phyloP scores from a whole-genome alignment of 2,888 invertebrate species.

The Dorcus hopei region DNA sequence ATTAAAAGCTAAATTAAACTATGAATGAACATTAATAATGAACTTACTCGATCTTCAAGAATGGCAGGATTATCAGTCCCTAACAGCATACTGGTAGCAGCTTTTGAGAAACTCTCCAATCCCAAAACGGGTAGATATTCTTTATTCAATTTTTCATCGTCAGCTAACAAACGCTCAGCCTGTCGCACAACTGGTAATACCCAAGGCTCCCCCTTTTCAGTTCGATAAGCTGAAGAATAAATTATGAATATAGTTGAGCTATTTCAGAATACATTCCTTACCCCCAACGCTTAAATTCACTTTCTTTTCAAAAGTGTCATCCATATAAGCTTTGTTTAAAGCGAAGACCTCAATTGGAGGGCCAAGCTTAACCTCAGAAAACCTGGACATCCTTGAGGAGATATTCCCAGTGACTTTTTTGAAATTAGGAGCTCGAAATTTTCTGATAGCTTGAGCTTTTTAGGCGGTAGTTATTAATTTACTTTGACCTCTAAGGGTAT shows the following conservation, averaged over 20 bases:
- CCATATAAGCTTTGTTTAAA: conserved; percentile 69
- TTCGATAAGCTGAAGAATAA: conserved; percentile 77
- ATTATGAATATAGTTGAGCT: neutral
- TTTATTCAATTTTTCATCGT: conserved; percentile 81
- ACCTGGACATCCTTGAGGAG: conserved; percentile 39
- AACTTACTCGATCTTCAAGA: conserved; percentile 62
- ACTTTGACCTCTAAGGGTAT: too few relatives aligned
- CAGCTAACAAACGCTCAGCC: conserved; percentile 80
- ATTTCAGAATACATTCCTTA: conserved; percentile 46
- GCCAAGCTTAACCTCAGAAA: conserved; percentile 68
- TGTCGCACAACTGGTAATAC: conserved; percentile 93
- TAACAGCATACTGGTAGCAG: conserved; percentile 81
- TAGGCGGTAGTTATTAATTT: too few relatives aligned
- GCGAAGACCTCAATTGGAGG: conserved; percentile 95
- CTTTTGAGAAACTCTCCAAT: conserved; percentile 69
- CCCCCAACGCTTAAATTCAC: conserved; percentile 94
- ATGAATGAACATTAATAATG: too few relatives aligned
- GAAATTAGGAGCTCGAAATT: too few relatives aligned
- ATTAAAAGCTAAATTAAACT: too few relatives aligned
- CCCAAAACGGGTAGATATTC: conserved; percentile 95
- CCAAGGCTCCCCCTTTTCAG: conserved; percentile 93
- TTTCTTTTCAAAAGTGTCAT: conserved; percentile 76
- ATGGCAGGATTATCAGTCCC: conserved; percentile 75
- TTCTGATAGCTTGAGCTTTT: too few relatives aligned
- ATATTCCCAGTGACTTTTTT: too few relatives aligned